phyloP scores from a whole-genome alignment of 2,888 invertebrate genomes.

The Brachycybe producta region DNA sequence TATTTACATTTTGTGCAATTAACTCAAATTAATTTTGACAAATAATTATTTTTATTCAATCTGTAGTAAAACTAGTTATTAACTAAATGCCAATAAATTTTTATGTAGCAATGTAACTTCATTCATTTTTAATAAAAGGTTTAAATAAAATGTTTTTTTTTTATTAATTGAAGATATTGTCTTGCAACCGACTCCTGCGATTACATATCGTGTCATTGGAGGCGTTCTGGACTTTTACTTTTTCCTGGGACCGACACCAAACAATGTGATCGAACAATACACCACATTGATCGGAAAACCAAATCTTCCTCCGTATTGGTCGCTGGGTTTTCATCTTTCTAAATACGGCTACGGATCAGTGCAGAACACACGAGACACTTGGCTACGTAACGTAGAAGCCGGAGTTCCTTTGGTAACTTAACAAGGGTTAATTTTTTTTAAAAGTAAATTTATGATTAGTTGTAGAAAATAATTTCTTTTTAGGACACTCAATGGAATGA shows the following conservation, averaged over 20 bases:
- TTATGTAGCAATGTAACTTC: too few species aligned
- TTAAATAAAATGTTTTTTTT: too few species aligned
- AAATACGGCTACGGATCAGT: constrained; percentile 48
- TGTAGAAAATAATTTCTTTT: neutral
- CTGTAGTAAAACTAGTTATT: too few species aligned
- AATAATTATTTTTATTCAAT: too few species aligned
- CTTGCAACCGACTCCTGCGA: constrained; percentile 61
- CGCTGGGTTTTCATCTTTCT: constrained; percentile 29
- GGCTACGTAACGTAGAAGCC: constrained; percentile 54
- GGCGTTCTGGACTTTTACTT: constrained; percentile 68
- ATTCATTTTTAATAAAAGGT: too few species aligned
- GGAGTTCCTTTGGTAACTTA: constrained; percentile 55
- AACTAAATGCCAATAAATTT: too few species aligned
- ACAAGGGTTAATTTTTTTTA: neutral
- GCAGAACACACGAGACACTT: constrained; percentile 49
- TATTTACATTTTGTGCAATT: too few species aligned
- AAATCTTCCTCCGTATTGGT: constrained; percentile 35
- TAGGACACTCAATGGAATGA: constrained; percentile 58
- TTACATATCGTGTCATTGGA: constrained; percentile 69
- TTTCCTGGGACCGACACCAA: constrained; percentile 60
- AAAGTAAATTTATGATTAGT: neutral
- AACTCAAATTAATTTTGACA: too few species aligned
- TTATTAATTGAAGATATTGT: too few species aligned
- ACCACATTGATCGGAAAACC: constrained; percentile 40
- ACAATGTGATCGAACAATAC: constrained; percentile 50